A percentile compares a stretch with the other conserved stretches of the same genome.
Evolutionary conservation across 2,113 vertebrate genomes (phyloP).

Genomic region (Mobula birostris): DNA sequence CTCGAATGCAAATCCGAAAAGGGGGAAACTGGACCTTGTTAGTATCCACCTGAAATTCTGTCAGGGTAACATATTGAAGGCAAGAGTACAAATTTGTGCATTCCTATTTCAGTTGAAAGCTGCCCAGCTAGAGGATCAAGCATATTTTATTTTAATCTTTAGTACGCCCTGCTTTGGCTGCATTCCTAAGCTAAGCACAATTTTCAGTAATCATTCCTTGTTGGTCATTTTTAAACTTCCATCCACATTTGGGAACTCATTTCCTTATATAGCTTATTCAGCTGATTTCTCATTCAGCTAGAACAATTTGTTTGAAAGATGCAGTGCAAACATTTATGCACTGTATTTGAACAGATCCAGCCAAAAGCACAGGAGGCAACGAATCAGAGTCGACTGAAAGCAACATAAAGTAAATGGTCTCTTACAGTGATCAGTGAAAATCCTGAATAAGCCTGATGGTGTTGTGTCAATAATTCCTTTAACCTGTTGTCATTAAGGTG

Average conservation of each 20-base stretch:
- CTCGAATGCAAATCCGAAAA: background rate
- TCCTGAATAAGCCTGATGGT: background rate
- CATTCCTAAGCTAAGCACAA: background rate
- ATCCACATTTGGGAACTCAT: slow-evolving; percentile 4
- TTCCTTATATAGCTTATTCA: slow-evolving; percentile 24
- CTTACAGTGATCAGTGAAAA: background rate
- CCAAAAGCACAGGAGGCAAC: background rate
- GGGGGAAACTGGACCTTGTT: background rate
- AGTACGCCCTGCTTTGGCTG: background rate
- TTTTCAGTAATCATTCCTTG: slow-evolving; percentile 13
- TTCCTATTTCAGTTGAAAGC: background rate
- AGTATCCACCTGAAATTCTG: background rate
- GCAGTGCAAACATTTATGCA: slow-evolving; percentile 8
- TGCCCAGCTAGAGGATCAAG: background rate
- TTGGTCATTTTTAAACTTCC: background rate
- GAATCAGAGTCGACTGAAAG: background rate
- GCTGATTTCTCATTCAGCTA: background rate
- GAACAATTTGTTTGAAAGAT: background rate
- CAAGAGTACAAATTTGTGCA: background rate
- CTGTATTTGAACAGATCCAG: slow-evolving; percentile 5
- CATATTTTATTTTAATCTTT: slow-evolving; percentile 19
- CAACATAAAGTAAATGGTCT: background rate
- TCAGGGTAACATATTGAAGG: background rate
- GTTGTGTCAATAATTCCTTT: background rate
- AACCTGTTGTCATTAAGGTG: background rate